Evolutionary conservation across 2,888 invertebrate genomes (phyloP), one percentile per base, ranked within the genome.

Genomic region (Chrysodeixis includens): DNA sequence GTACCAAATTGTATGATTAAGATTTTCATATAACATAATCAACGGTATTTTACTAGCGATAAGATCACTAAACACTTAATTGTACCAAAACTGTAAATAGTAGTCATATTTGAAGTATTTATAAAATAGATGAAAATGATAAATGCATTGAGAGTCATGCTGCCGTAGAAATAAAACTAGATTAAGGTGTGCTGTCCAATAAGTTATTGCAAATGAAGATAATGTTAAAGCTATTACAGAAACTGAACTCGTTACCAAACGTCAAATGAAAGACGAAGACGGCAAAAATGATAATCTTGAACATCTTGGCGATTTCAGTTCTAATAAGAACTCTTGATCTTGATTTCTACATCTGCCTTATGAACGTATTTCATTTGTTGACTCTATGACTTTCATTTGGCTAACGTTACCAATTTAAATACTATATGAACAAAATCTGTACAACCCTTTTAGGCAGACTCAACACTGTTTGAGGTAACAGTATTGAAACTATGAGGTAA

Each of bases 171-270:
- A 44, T 54, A 12, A 35, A 14, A 30, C 60, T 57, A 56, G 40
- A 1, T 9, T 55, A 54, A 63, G 66, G 62, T 46, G 10, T 14
- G 59, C 54, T 69, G 73, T 73, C 56, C 56, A 76, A 30, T 71
- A 60, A 32, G 32, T 35, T 60, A 46, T 65, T 51, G 51, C 18
- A 30, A 22, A 26, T 12, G 22, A 22, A 0, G 20, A 0, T 18
- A 4, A 8, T 44, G n/a, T 7, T 16, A 7, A 16, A 46, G 16
- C 7, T 16, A n/a, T 18, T 8, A 16, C 4, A 46, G 16, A 46
- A 8, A 46, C 18, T 1, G n/a, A 40, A 14, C 40, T 6, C n/a
- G 12, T 10, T 5, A 10, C 1, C 1, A n/a, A n/a, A n/a, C n/a
- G n/a, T n/a, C n/a, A n/a, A n/a, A n/a, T n/a, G n/a, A n/a, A n/a